Evolutionary conservation across 2,888 invertebrate genomes (phyloP).

Genomic region (Tenthredo distinguenda): DNA sequence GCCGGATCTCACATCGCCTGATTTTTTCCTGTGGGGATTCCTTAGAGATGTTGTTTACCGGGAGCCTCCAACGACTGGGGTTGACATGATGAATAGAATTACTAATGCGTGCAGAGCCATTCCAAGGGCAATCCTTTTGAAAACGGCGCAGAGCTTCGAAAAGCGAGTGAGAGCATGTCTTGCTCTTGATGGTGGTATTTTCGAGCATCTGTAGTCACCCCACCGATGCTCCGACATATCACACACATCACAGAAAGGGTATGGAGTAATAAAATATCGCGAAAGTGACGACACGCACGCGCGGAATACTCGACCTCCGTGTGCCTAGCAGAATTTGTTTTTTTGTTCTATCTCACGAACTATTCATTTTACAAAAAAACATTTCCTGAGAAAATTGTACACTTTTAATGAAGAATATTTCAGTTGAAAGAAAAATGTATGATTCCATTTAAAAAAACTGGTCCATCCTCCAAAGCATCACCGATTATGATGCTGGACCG

Average conservation of each 20-base stretch:
- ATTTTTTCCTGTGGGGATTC: conserved; percentile 22
- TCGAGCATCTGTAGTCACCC: too few species aligned
- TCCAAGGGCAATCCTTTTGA: conserved; percentile 26
- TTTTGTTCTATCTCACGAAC: not conserved
- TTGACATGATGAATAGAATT: conserved; percentile 34
- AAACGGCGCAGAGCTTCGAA: conserved; percentile 16
- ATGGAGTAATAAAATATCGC: too few species aligned
- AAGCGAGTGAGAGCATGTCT: not conserved
- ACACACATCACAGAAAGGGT: too few species aligned
- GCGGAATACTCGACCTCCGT: too few species aligned
- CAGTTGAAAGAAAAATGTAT: conserved; percentile 23
- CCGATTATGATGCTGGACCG: conserved; percentile 31
- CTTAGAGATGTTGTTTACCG: conserved; percentile 8
- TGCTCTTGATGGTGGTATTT: not conserved
- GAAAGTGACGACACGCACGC: too few species aligned
- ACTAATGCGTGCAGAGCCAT: conserved; percentile 26
- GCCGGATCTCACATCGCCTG: conserved; percentile 12
- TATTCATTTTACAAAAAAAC: not conserved
- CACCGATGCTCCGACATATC: not conserved
- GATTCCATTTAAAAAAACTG: conserved; percentile 32
- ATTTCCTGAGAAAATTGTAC: conserved; percentile 11
- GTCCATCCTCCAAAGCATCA: conserved; percentile 29
- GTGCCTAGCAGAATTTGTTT: too few species aligned
- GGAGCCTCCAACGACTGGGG: conserved; percentile 30
- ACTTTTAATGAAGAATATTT: conserved; percentile 25